Conservation (phyloP, 2,797 vertebrate genomes). For the Typhlichthys eigenmanni region DNA sequence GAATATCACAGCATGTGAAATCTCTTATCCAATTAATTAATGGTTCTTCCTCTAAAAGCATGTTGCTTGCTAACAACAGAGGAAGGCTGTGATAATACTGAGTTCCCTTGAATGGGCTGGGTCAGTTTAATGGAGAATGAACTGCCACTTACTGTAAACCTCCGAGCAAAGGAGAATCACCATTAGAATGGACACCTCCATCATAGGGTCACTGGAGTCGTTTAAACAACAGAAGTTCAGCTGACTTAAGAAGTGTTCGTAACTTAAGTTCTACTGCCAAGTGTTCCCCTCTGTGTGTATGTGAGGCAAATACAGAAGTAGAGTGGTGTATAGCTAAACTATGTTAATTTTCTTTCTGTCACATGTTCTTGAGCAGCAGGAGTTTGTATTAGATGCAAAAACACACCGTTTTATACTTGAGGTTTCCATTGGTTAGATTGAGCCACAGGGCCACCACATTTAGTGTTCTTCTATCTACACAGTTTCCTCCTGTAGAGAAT, state of each 20-base stretch:
- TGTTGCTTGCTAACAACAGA: neutral
- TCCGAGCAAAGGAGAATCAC: conserved; percentile 37
- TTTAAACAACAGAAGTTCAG: neutral
- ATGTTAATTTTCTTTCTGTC: neutral
- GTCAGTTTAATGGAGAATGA: neutral
- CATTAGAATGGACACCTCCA: conserved; percentile 33
- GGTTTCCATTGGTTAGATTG: no score
- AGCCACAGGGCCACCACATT: no score
- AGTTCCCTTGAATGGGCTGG: neutral
- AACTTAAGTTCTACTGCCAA: no score
- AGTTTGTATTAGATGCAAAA: no score
- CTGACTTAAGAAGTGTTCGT: neutral
- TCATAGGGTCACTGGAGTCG: conserved; percentile 6
- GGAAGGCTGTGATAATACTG: neutral
- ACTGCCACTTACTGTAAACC: conserved; percentile 49
- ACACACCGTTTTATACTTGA: no score
- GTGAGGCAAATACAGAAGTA: conserved; percentile 20
- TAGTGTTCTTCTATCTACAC: no score
- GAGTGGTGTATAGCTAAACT: neutral
- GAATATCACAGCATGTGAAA: no score
- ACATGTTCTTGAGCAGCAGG: no score
- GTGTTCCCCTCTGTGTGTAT: no score
- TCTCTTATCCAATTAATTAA: no score
- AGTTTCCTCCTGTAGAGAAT: no score
- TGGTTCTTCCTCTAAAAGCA: no score